Percentiles rank a stretch among this genome's conserved stretches.
Evolutionary conservation across 2,113 vertebrate species (phyloP).

Genomic region (Hassar affinis): DNA sequence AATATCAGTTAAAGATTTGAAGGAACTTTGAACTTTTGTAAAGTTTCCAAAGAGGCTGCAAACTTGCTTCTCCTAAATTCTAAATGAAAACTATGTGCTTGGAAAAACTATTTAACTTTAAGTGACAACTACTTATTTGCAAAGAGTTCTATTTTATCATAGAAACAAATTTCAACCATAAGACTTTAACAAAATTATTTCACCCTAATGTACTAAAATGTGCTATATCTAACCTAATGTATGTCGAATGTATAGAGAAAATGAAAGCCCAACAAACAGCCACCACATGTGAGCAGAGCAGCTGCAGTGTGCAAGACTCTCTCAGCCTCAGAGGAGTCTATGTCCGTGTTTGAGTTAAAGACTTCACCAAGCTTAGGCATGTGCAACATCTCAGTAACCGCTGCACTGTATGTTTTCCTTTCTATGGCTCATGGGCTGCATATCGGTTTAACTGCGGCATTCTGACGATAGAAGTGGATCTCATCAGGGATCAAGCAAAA

Average conservation of each 20-base stretch:
- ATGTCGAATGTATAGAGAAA: neutral
- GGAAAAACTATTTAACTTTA: neutral
- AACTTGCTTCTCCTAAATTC: neutral
- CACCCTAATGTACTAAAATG: neutral
- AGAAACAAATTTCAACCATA: neutral
- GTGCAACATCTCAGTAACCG: slow-evolving; percentile 56
- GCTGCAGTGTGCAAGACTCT: neutral
- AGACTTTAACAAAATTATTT: neutral
- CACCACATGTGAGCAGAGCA: neutral
- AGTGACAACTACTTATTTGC: neutral
- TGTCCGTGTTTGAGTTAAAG: slow-evolving; percentile 36
- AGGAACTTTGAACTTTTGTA: neutral
- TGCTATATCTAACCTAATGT: no score
- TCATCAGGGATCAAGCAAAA: neutral
- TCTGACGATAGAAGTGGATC: slow-evolving; percentile 25
- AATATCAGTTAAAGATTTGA: neutral
- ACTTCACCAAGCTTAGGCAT: slow-evolving; percentile 48
- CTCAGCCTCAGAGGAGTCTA: neutral
- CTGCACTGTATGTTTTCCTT: slow-evolving; percentile 57
- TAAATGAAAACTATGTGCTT: neutral
- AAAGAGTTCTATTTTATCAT: neutral
- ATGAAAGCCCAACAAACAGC: no score
- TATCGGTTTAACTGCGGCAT: slow-evolving; percentile 41
- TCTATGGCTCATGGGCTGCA: slow-evolving; percentile 57
- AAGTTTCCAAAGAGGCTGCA: neutral